Evolutionary conservation across 2,888 invertebrate species (phyloP).

Genomic region (Spodoptera littoralis): DNA sequence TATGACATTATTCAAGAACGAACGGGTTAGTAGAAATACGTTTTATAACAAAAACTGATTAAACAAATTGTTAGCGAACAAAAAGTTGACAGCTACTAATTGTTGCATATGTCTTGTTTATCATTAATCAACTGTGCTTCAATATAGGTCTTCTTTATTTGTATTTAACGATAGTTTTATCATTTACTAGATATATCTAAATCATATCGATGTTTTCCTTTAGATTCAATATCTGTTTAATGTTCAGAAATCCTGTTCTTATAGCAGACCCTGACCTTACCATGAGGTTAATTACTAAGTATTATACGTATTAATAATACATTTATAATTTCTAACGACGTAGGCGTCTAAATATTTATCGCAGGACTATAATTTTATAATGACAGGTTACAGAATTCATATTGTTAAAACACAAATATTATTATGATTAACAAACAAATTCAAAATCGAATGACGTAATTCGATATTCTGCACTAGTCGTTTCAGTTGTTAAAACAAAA

Average conservation of each 20-base stretch:
- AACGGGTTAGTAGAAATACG: constrained; percentile 7
- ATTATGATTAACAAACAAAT: not conserved
- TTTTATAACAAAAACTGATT: constrained; percentile 14
- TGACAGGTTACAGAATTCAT: constrained; percentile 19
- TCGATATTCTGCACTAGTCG: too few relatives aligned
- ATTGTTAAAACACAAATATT: constrained; percentile 14
- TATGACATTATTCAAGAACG: constrained; percentile 15
- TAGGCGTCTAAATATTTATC: constrained; percentile 4
- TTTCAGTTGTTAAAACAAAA: too few relatives aligned
- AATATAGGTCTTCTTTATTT: constrained; percentile 4
- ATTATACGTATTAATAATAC: not conserved
- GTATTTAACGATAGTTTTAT: not conserved
- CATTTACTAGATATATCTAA: too few relatives aligned
- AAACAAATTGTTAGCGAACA: constrained; percentile 32
- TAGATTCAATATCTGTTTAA: not conserved
- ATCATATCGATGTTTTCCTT: not conserved
- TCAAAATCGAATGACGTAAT: too few relatives aligned
- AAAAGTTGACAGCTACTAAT: constrained; percentile 35
- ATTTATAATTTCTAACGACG: constrained; percentile 13
- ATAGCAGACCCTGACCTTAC: constrained; percentile 26
- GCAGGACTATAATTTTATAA: constrained; percentile 26
- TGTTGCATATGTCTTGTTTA: constrained; percentile 27
- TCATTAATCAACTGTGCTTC: constrained; percentile 19
- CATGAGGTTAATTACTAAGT: not conserved
- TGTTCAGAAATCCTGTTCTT: constrained; percentile 6